A percentile compares a stretch with the other conserved stretches of the same genome.
Conservation (phyloP, 2,888 invertebrate genomes). For the Podabrus alpinus region DNA sequence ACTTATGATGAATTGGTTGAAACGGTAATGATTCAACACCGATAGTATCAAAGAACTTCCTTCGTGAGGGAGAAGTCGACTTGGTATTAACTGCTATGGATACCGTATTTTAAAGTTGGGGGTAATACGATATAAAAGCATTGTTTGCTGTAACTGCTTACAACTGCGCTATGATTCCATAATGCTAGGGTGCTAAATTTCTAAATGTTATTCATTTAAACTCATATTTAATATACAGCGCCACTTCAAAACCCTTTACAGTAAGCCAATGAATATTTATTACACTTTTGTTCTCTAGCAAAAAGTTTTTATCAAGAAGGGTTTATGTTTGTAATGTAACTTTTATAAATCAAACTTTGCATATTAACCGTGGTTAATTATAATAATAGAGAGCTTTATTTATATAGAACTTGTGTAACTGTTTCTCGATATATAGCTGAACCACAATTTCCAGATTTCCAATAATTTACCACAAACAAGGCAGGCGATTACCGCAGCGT, state of each 20-base stretch:
- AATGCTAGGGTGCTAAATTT: constrained; percentile 44
- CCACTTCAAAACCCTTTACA: constrained; percentile 37
- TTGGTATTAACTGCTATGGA: constrained; percentile 54
- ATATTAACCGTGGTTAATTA: constrained; percentile 14
- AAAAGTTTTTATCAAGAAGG: constrained; percentile 33
- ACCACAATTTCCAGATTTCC: constrained; percentile 25
- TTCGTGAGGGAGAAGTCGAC: constrained; percentile 41
- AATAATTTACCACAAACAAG: constrained; percentile 51
- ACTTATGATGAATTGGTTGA: constrained; percentile 54
- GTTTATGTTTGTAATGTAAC: constrained; percentile 34
- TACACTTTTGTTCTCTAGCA: constrained; percentile 42
- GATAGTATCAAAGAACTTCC: constrained; percentile 52
- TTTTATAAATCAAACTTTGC: constrained; percentile 31
- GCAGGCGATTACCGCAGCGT: constrained; percentile 46
- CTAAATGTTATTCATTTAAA: constrained; percentile 50
- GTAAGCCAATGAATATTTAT: constrained; percentile 48
- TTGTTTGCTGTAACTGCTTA: constrained; percentile 48
- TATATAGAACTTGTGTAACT: neutral
- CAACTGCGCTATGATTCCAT: constrained; percentile 48
- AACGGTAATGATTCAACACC: constrained; percentile 52
- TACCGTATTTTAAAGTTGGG: constrained; percentile 50
- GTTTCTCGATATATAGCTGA: neutral
- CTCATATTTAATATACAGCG: constrained; percentile 52
- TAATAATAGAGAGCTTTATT: neutral
- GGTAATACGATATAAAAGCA: constrained; percentile 45